Evolutionary conservation across 2,113 vertebrate species (phyloP).

Genomic region (Odocoileus virginianus): DNA sequence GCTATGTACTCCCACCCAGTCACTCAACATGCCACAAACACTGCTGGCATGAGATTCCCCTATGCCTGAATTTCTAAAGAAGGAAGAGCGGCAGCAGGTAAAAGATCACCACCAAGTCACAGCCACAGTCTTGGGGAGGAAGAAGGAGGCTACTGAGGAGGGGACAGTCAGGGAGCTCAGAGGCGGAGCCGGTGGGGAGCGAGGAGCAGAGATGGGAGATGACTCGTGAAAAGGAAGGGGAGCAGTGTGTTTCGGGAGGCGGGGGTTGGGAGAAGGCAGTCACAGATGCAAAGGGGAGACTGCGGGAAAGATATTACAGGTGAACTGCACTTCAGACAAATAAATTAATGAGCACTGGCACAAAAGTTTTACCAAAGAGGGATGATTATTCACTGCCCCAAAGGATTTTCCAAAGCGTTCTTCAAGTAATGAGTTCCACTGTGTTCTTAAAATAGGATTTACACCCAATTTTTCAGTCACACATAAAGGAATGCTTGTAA

Average conservation of each 20-base stretch:
- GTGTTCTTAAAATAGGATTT: slow-evolving; percentile 72
- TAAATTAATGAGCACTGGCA: background rate
- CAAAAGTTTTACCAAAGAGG: background rate
- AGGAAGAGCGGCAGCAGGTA: background rate
- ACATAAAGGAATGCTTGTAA: slow-evolving; percentile 62
- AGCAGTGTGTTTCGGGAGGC: accelerated
- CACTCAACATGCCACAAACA: background rate
- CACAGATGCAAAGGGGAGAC: background rate
- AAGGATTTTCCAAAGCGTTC: slow-evolving; percentile 50
- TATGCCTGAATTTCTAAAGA: background rate
- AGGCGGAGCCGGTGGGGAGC: background rate
- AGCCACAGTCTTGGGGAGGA: background rate
- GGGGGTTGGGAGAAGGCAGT: background rate
- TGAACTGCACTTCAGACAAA: background rate
- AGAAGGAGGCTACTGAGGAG: background rate
- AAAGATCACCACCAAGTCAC: background rate
- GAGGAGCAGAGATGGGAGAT: background rate
- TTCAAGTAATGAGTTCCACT: slow-evolving; percentile 44
- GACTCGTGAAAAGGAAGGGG: background rate
- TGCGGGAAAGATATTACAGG: background rate
- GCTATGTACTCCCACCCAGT: background rate
- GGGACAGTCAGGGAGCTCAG: background rate
- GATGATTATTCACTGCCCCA: slow-evolving; percentile 24
- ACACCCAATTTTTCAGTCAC: slow-evolving; percentile 65
- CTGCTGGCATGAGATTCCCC: background rate